These are phyloP conservation scores for Sphenopsis melanotis DNA, from an alignment of 2,797 vertebrate genomes.

Conservation along the genomic window DNA sequence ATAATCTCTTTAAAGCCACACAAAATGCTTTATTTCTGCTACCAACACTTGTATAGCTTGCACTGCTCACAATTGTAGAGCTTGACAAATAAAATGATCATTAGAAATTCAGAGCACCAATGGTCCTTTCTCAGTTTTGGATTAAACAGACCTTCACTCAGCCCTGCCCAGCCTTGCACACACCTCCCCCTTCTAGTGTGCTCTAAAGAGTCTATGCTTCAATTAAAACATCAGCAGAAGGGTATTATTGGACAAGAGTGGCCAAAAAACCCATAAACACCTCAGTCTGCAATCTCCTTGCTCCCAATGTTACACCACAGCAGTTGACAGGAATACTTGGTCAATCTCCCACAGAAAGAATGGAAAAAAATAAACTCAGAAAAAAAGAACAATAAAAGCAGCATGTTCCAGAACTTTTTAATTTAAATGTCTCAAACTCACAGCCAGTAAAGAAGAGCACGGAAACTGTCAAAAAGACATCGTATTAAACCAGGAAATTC, in stretches of 20 bases:
- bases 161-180: accelerated
- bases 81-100: background rate
- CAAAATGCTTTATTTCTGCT: background rate
- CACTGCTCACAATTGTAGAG: background rate
- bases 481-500: background rate
- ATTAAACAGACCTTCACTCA: background rate
- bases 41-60: background rate
- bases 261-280: background rate
- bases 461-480: background rate
- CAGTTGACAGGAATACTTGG: background rate
- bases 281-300: background rate
- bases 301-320: background rate
- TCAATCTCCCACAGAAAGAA: background rate
- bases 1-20: background rate
- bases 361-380: background rate
- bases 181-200: accelerated
- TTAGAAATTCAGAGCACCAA: background rate
- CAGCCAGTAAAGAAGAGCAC: background rate
- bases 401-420: background rate
- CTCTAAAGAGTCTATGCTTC: background rate
- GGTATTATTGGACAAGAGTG: accelerated
- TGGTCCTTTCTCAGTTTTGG: background rate
- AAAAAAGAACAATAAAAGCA: background rate
- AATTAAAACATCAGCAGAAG: background rate
- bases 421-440: background rate